These are phyloP conservation scores for Elysia chlorotica DNA, from an alignment of 1,140 invertebrate genomes.

Conservation along the genomic window DNA sequence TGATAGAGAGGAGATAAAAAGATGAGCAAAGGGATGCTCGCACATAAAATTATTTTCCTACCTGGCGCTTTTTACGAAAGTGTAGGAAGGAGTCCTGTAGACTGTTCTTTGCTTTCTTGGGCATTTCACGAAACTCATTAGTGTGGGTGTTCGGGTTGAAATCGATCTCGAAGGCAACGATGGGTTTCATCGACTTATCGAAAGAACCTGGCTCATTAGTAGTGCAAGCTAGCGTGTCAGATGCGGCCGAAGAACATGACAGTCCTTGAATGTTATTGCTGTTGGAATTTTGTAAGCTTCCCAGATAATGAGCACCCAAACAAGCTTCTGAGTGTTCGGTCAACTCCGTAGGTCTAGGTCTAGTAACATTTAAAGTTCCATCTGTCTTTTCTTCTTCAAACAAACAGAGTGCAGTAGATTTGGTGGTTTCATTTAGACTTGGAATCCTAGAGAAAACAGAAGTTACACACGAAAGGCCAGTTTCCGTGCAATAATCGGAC, in stretches of 20 bases:
- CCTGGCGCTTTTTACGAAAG: not conserved
- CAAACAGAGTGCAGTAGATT: too few relatives aligned
- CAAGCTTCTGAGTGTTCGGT: not conserved
- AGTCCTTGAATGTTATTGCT: not conserved
- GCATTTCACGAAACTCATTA: not conserved
- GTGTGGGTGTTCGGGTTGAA: not conserved
- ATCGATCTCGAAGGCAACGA: not conserved
- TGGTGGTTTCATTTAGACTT: too few relatives aligned
- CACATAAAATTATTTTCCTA: too few relatives aligned
- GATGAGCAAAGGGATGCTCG: too few relatives aligned
- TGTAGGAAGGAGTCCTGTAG: not conserved
- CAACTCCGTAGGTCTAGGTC: not conserved
- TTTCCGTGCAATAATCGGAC: too few relatives aligned
- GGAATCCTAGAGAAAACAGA: too few relatives aligned
- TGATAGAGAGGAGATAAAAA: too few relatives aligned
- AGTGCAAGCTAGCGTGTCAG: too few relatives aligned
- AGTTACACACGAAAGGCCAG: too few relatives aligned
- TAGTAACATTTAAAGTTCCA: not conserved
- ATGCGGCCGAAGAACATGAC: not conserved
- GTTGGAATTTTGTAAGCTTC: not conserved
- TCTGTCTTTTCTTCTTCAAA: too few relatives aligned
- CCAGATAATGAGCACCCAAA: not conserved
- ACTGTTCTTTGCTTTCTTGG: not conserved
- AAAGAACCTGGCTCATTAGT: too few relatives aligned
- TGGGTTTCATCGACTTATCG: slow-evolving; percentile 1